Evolutionary conservation across 2,797 vertebrate species (phyloP), one percentile per base, ranked within the genome.

Genomic region (Oreortyx pictus): DNA sequence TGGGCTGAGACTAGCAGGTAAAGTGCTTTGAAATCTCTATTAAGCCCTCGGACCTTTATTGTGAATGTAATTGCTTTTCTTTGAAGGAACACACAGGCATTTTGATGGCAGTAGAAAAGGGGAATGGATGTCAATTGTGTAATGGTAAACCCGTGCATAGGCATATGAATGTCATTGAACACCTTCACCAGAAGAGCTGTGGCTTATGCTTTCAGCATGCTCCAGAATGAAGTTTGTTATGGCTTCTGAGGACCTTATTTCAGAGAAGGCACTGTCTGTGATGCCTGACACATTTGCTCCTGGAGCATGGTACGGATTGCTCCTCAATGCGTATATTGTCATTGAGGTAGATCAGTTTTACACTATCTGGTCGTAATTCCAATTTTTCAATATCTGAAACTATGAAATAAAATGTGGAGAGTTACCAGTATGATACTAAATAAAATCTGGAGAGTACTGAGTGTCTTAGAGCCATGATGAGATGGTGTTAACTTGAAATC

Each of bases 101-200:
- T 80, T 25, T n/a, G 59, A 80, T 20, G 41, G 59, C 44, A 41
- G 16, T 8, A 13, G n/a, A 4, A 2, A 6, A 14, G 62, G 31
- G 29, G 41, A 72, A 20, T 6, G 17, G 29, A 61, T 14, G 39
- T 67, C 24, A 14, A 0, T 29, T 15, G 7, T 12, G 35, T n/a
- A 50, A 9, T 24, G 13, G 11, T 0, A 4, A 31, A 31, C 35
- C 47, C 18, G 12, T 15, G 27, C 11, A 11, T 35, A 9, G 0
- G 3, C 68, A 3, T 0, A 1, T 14, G 57, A 80, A 74, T 46
- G 18, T 9, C 3, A 14, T 2, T 0, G 1, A 14, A 52, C 82
- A 57, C 5, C 9, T 87, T 56, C 22, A 7, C 9, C 18, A n/a
- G 20, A 18, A 7, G 47, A 89, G 6, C 18, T 11, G 27, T 13